A percentile compares a stretch with the other conserved stretches of the same genome.
Conservation (phyloP, 2,888 invertebrate genomes). For the Drosophila rubida region DNA sequence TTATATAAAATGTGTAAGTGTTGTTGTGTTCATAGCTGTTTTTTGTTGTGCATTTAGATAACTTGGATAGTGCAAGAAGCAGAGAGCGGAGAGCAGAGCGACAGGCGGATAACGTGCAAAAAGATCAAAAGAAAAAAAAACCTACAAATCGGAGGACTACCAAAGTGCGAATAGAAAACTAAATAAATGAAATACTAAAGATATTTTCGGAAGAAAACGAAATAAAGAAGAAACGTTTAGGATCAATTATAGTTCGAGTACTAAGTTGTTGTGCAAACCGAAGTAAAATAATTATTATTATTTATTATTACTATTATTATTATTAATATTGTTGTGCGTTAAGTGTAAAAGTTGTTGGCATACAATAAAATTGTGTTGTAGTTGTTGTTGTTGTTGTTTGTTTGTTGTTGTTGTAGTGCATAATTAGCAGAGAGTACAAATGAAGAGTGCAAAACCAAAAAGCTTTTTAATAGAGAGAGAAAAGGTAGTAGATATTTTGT, state of each 20-base stretch:
- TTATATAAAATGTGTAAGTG: constrained; percentile 15
- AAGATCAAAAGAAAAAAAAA: constrained; percentile 16
- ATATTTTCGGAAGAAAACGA: constrained; percentile 9
- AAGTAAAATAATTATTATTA: constrained; percentile 31
- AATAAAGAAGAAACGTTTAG: constrained; percentile 3
- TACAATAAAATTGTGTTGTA: constrained; percentile 38
- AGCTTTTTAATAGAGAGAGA: constrained; percentile 34
- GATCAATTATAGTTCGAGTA: constrained; percentile 23
- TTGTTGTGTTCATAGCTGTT: constrained; percentile 32
- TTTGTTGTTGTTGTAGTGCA: constrained; percentile 51
- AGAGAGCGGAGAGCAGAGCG: constrained; percentile 17
- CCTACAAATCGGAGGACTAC: constrained; percentile 39
- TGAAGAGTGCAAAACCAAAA: constrained; percentile 51
- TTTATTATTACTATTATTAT: constrained; percentile 31
- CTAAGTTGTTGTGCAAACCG: constrained; percentile 48
- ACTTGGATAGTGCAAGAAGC: constrained; percentile 25
- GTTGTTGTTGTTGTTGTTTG: constrained; percentile 32
- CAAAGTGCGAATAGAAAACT: constrained; percentile 45
- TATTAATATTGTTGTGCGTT: constrained; percentile 25
- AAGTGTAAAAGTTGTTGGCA: constrained; percentile 28
- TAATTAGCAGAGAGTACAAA: constrained; percentile 50
- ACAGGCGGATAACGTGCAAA: constrained; percentile 32
- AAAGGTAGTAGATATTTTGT: constrained; percentile 29
- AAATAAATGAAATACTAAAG: constrained; percentile 30
- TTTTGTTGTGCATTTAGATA: constrained; percentile 35